These are phyloP conservation scores for Sitta europaea DNA, from an alignment of 2,113 vertebrate genomes.

Conservation along the genomic window DNA sequence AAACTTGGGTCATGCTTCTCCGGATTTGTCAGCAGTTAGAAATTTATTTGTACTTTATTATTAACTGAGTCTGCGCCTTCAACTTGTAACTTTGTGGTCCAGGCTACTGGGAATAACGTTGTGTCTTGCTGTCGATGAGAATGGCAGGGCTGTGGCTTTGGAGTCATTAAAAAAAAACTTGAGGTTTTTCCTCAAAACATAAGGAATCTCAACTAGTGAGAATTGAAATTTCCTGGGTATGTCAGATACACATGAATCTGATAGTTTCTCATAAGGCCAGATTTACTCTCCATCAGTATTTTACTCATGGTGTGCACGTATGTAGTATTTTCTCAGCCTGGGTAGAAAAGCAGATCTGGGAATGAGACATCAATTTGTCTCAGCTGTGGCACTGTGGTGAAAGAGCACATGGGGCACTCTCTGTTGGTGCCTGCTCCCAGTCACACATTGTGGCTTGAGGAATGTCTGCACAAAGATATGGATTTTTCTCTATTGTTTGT, in stretches of 20 bases:
- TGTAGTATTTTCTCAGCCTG: not conserved
- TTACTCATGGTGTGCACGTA: not conserved
- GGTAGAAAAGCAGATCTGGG: not conserved
- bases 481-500: not conserved
- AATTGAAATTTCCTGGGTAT: not conserved
- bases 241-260: not conserved
- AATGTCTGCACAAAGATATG: not conserved
- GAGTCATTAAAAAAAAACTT: not conserved
- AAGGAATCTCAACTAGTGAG: not conserved
- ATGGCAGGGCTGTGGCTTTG: not conserved
- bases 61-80: not conserved
- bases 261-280: not conserved
- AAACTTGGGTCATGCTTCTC: not conserved
- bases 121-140: not conserved
- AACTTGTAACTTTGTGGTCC: not conserved
- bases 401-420: not conserved
- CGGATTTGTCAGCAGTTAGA: not conserved
- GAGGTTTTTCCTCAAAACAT: not conserved
- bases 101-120: not conserved
- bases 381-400: not conserved
- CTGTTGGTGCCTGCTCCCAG: not conserved
- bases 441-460: not conserved
- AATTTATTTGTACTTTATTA: not conserved
- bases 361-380: not conserved
- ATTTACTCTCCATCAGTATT: not conserved